A percentile compares a stretch with the other conserved stretches of the same genome.
phyloP scores from a whole-genome alignment of 2,888 invertebrate genomes.

The Oscheius sp. region DNA sequence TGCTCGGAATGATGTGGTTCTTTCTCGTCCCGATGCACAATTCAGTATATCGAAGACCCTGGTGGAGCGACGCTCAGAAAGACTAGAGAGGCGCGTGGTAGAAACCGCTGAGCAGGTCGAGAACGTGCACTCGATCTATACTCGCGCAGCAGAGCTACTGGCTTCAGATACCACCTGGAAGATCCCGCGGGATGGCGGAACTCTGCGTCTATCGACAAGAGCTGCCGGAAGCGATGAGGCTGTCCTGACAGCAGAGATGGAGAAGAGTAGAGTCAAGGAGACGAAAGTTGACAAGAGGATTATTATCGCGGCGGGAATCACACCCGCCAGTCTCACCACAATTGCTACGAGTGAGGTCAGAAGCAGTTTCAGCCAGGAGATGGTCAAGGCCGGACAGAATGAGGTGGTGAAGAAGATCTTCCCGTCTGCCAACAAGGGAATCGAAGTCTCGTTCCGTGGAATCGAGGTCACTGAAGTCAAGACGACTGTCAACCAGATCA shows the following conservation, averaged over 20 bases:
- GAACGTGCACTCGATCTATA: constrained; percentile 59
- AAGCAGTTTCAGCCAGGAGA: constrained; percentile 45
- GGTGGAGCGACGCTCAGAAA: constrained; percentile 32
- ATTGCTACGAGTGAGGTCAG: constrained; percentile 55
- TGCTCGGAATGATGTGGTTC: constrained; percentile 30
- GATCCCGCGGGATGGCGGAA: constrained; percentile 57
- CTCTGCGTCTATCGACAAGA: constrained; percentile 48
- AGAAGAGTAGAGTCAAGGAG: constrained; percentile 46
- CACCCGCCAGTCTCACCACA: constrained; percentile 44
- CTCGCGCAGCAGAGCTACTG: constrained; percentile 44
- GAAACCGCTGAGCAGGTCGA: constrained; percentile 57
- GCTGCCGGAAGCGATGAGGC: constrained; percentile 50
- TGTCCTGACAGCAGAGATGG: constrained; percentile 39
- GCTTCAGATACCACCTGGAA: constrained; percentile 59
- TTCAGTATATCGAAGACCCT: constrained; percentile 30
- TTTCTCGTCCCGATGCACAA: background rate
- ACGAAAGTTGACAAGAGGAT: constrained; percentile 46
- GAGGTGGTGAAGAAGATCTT: constrained; percentile 46
- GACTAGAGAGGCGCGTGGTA: constrained; percentile 48
- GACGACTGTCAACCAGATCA: constrained; percentile 47
- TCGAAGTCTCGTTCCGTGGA: constrained; percentile 42
- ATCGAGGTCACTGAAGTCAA: constrained; percentile 43
- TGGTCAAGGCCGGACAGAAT: constrained; percentile 43
- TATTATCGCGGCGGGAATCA: constrained; percentile 50
- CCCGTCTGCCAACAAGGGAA: constrained; percentile 48